A percentile compares a stretch with the other conserved stretches of the same genome.
Conservation (phyloP, 2,888 invertebrate species). For the Rugalucina vietnamica region DNA sequence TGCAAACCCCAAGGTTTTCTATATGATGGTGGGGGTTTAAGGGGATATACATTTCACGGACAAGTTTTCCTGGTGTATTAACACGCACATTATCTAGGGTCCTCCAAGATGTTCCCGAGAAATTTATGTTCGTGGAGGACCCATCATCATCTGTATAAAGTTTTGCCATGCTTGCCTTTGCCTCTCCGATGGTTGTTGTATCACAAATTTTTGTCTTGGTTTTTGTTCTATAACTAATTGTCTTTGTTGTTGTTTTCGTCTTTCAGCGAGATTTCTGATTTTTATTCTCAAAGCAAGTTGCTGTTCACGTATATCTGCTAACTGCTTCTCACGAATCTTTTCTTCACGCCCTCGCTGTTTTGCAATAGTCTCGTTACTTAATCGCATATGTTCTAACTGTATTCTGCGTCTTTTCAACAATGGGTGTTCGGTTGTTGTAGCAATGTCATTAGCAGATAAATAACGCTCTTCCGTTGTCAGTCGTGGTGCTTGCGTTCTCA, state of each 20-base stretch:
- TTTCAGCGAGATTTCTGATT: neutral
- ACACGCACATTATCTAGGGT: no score
- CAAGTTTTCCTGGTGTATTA: no score
- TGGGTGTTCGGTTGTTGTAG: neutral
- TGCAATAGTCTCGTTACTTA: neutral
- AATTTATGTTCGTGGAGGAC: neutral
- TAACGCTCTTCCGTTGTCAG: neutral
- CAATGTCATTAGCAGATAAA: neutral
- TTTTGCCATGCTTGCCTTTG: neutral
- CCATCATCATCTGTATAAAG: neutral
- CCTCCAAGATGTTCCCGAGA: no score
- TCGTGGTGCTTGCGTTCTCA: neutral
- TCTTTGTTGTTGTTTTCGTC: neutral
- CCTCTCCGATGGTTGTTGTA: neutral
- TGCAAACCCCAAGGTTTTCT: no score
- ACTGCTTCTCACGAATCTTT: conserved; percentile 19
- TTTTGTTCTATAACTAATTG: neutral
- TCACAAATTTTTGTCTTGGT: neutral
- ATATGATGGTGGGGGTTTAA: no score
- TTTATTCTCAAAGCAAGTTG: conserved; percentile 17
- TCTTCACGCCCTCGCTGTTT: conserved; percentile 19
- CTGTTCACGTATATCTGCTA: conserved; percentile 27
- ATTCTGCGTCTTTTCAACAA: neutral
- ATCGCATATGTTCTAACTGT: neutral
- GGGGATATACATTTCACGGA: no score